These are phyloP conservation scores for Origma solitaria DNA, from an alignment of 2,113 vertebrate genomes.

Conservation along the genomic window DNA sequence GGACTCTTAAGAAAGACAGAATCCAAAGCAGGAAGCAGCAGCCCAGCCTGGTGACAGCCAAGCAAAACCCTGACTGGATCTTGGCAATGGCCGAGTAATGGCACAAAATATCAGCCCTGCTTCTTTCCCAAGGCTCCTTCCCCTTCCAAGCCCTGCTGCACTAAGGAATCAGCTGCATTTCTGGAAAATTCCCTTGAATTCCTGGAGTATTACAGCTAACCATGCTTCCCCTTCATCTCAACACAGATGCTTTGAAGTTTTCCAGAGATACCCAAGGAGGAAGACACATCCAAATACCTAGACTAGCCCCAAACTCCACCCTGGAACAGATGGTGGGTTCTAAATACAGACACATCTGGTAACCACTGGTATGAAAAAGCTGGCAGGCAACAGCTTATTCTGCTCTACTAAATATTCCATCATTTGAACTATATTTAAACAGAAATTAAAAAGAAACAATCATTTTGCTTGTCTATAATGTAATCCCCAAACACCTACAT, in stretches of 20 bases:
- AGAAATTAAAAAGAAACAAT: not conserved
- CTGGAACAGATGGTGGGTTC: constrained; percentile 8
- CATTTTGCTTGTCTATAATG: not conserved
- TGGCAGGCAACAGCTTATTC: constrained; percentile 3
- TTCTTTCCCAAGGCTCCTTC: not conserved
- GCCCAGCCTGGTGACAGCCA: not conserved
- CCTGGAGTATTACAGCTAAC: not conserved
- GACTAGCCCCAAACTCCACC: not conserved
- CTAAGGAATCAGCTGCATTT: not conserved
- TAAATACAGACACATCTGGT: constrained; percentile 37
- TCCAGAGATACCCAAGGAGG: not conserved
- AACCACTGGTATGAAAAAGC: constrained; percentile 32
- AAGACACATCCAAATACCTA: constrained; percentile 19
- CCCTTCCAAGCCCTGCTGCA: not conserved
- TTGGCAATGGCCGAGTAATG: not conserved
- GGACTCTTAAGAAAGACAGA: fast-evolving
- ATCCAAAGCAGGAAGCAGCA: not conserved
- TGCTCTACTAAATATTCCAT: constrained; percentile 23
- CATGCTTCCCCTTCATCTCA: not conserved
- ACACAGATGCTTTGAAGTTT: constrained; percentile 12
- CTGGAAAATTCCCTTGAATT: constrained; percentile 5
- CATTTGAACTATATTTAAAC: not conserved
- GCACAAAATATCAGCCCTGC: not conserved
- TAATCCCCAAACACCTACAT: not conserved
- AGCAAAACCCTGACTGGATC: not conserved